Base-by-base conservation (phyloP, 2,888 invertebrate species). In the Myathropa florea region DNA sequence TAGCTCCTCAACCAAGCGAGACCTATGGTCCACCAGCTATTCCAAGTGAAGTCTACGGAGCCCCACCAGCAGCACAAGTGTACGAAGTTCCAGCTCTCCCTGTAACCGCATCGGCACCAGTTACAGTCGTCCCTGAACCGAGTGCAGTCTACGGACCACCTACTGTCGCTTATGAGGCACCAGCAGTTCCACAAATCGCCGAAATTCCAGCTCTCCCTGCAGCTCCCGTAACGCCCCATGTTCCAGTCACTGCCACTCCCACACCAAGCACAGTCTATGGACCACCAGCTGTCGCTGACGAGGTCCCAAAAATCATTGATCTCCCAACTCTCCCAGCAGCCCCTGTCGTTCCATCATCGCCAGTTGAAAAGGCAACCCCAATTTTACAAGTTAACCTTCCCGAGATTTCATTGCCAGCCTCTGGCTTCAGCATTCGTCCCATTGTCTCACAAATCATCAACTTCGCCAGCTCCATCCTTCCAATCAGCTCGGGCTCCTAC, bases 151-250 rank as follows among this genome's bases (percentile, higher is more conserved):
- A 57, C 6, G 24, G 23, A 24, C 57, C 57, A 12, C 24, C 68
- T n/a, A n/a, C 26, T 3, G 39, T 39, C n/a, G 39, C 39, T 14
- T 14, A 1, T n/a, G 18, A 46, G 9, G 18, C 2, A 2, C 46
- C 18, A 18, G 6, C 46, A 18, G 18, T 1, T 46, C 36, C 57
- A 10, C 21, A 75, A 3, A n/a, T 61, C 0, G 10, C 23, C 21
- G 77, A 68, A 4, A 53, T 75, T 12, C 80, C 75, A 33, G 18
- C 23, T 3, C 61, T 81, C 9, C 75, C 81, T 2, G 81, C 39
- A 60, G 63, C 46, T 21, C 75, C 75, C 12, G 24, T 3, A 26
- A 46, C 46, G 23, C 36, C 57, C 0, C 0, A 12, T 3, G 70
- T 70, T 7, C 39, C 39, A 14, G n/a, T 39, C 3, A 39, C 39